Base-by-base conservation (phyloP, 2,888 invertebrate genomes). In the Mayetiola destructor region DNA sequence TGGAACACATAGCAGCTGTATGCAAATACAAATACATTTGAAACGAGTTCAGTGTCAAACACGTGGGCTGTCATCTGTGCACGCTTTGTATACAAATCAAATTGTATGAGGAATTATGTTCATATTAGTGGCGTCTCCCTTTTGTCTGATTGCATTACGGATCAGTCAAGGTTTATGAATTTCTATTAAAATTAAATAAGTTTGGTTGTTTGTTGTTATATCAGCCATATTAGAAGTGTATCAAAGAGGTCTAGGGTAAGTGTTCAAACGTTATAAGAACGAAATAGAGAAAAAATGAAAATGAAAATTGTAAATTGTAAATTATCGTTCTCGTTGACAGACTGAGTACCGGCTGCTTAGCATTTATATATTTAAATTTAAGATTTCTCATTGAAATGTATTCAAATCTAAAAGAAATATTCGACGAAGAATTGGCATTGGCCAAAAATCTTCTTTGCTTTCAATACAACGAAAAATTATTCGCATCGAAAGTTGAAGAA, bases 11-110 rank as follows among this genome's bases (percentile, higher is more conserved):
- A n/a, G n/a, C n/a, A n/a, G n/a, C n/a, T n/a, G n/a, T n/a, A n/a
- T n/a, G 48, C 40, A 48, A 23, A 16, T 16, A 27, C 6, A 48
- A 14, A 21, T 1, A 18, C 40, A n/a, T 12, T 10, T 40, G 21
- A 10, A 42, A 23, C 12, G 2, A 42, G 42, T 42, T 48, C 48
- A 48, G 5, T 48, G 32, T 32, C 27, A 27, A 23, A 48, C 48
- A 48, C 48, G 48, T 48, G 48, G 6, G 23, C 27, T 48, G 3
- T 21, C 48, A 48, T 42, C 23, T 42, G 42, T 42, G 42, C 23
- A 42, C 23, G 21, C 21, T 21, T 42, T 42, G 42, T 42, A 42
- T 23, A 42, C 42, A 42, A 42, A n/a, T n/a, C n/a, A n/a, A n/a
- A n/a, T n/a, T n/a, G n/a, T n/a, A n/a, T n/a, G n/a, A n/a, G n/a